Conservation (phyloP, 2,113 vertebrate species). For the Poeciliopsis prolifica region DNA sequence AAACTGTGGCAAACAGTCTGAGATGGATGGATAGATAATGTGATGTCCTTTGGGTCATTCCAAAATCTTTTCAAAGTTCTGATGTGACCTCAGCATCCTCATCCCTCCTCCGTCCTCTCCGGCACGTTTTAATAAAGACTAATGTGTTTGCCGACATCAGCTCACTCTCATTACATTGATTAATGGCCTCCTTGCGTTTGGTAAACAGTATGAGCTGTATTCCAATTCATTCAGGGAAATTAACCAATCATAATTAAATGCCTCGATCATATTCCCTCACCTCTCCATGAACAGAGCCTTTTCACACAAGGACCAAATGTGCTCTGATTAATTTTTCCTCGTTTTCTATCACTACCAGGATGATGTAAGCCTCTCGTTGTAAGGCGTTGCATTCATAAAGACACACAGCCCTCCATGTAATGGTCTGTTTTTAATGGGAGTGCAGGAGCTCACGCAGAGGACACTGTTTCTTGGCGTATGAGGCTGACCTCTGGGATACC, state of each 20-base stretch:
- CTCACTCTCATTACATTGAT: conserved; percentile 70
- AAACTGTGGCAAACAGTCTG: too few species aligned
- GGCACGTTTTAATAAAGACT: conserved; percentile 67
- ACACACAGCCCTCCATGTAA: conserved; percentile 21
- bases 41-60: not conserved
- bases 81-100: conserved; percentile 25
- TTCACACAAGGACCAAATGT: conserved; percentile 29
- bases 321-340: conserved; percentile 43
- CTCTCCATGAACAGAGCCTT: conserved; percentile 24
- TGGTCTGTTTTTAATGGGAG: conserved; percentile 32
- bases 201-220: conserved; percentile 69
- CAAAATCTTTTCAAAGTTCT: not conserved
- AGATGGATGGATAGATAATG: too few species aligned
- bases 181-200: conserved; percentile 68
- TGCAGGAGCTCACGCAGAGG: conserved; percentile 37
- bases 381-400: conserved; percentile 18
- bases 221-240: conserved; percentile 67
- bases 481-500: conserved; percentile 14
- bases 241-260: conserved; percentile 72
- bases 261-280: conserved; percentile 42
- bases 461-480: conserved; percentile 10
- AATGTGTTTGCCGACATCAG: conserved; percentile 68
- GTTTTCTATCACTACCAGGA: conserved; percentile 29
- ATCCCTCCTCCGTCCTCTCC: conserved; percentile 15
- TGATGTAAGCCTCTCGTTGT: conserved; percentile 26